phyloP scores from a whole-genome alignment of 2,113 vertebrate species.

The Protomyctophum bolini region DNA sequence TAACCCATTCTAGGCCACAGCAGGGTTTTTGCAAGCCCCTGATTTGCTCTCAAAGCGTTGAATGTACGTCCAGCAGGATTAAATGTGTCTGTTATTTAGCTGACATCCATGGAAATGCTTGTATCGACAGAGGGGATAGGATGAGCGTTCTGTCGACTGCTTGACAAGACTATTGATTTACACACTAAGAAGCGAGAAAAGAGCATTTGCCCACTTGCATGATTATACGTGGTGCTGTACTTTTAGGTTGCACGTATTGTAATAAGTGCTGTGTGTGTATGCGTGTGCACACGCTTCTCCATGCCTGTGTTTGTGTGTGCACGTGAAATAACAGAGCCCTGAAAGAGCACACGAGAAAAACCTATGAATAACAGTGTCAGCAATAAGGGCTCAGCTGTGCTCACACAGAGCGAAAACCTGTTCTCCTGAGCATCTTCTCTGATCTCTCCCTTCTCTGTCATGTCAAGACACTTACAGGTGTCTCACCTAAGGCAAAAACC shows the following conservation, averaged over 20 bases:
- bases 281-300: background rate
- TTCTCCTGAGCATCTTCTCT: conserved; percentile 65
- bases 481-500: conserved; percentile 69
- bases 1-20: conserved; percentile 25
- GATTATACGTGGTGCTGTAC: conserved; percentile 15
- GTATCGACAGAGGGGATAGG: conserved; percentile 27
- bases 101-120: conserved; percentile 44
- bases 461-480: conserved; percentile 66
- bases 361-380: conserved; percentile 42
- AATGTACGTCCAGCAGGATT: conserved; percentile 24
- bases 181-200: conserved; percentile 24
- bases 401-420: conserved; percentile 50
- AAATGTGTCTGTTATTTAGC: conserved; percentile 48
- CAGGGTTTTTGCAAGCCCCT: conserved; percentile 40
- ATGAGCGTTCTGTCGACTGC: conserved; percentile 10
- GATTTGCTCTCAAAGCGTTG: conserved; percentile 49
- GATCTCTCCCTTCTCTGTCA: conserved; percentile 63
- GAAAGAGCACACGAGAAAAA: conserved; percentile 8
- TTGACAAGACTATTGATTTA: conserved; percentile 57
- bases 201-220: conserved; percentile 43
- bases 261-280: conserved; percentile 12
- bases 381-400: conserved; percentile 39
- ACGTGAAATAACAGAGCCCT: conserved; percentile 19
- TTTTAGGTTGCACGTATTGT: conserved; percentile 24
- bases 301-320: background rate